Evolutionary conservation across 2,797 vertebrate genomes (phyloP), one percentile per base, ranked within the genome.

Genomic region (Ptychadena robeensis): DNA sequence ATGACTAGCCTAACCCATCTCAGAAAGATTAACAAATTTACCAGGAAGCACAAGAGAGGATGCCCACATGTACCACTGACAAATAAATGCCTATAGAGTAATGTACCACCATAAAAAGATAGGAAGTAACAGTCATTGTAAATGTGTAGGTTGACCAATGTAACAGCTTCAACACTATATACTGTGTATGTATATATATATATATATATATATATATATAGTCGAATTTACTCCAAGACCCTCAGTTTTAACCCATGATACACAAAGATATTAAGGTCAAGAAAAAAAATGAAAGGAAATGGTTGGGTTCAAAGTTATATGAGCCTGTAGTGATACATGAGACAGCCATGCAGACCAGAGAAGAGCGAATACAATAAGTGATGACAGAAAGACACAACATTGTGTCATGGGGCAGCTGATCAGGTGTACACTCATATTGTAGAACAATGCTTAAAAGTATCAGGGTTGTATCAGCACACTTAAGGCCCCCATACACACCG

Each of bases 211-310:
- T n/a, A n/a, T n/a, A n/a, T n/a, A n/a, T n/a, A n/a, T n/a, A n/a
- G n/a, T n/a, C n/a, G n/a, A n/a, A n/a, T n/a, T n/a, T n/a, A n/a
- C 44, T 14, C 14, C 10, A 2, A 44, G 4, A 14, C 40, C 40
- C 12, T 44, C 40, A 44, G 14, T 1, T 44, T 0, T 40, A 12
- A 18, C 18, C 3, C 14, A 44, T n/a, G n/a, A n/a, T n/a, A n/a
- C n/a, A n/a, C n/a, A n/a, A n/a, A n/a, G n/a, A n/a, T n/a, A n/a
- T n/a, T n/a, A 44, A 15, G 40, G 10, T 4, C 70, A 59, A 40
- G 27, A 74, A n/a, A 25, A 53, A 74, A 74, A 61, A 74, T 5
- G 31, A 63, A 37, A 74, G 53, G 25, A n/a, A 74, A 8, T 0
- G 14, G 1, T 8, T 27, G 28, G 37, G 37, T 44, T 18, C 40